Evolutionary conservation across 2,113 vertebrate species (phyloP).

Genomic region (Brachyistius frenatus): DNA sequence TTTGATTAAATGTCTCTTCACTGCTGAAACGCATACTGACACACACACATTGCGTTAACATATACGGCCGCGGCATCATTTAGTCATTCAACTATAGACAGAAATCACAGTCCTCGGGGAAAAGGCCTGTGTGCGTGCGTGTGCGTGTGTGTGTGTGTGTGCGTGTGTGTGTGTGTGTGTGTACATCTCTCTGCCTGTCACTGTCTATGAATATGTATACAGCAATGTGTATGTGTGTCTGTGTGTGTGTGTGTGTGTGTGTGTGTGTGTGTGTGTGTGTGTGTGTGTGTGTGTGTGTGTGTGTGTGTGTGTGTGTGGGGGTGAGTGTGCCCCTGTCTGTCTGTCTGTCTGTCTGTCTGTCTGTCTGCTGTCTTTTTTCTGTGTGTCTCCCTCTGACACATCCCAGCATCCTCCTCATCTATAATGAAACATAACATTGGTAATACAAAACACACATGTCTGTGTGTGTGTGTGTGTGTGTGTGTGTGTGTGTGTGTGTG

Average conservation of each 20-base stretch:
- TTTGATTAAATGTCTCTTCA: constrained; percentile 36
- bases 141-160: constrained; percentile 25
- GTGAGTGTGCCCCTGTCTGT: constrained; percentile 9
- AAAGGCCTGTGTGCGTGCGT: constrained; percentile 6
- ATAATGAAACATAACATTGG: constrained; percentile 73
- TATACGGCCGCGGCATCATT: constrained; percentile 41
- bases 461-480: constrained; percentile 21
- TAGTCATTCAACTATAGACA: constrained; percentile 40
- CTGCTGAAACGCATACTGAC: constrained; percentile 25
- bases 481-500: constrained; percentile 24
- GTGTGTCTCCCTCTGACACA: constrained; percentile 53
- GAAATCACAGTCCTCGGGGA: constrained; percentile 41
- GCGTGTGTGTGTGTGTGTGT: background rate
- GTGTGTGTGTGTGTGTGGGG: constrained; percentile 7
- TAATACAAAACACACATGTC: constrained; percentile 54
- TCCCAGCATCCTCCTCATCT: constrained; percentile 67
- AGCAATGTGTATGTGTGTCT: background rate
- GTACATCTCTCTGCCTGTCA: background rate
- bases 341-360: constrained; percentile 3
- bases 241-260: constrained; percentile 9
- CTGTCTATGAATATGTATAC: too few species aligned
- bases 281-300: constrained; percentile 27
- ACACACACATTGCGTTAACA: constrained; percentile 36
- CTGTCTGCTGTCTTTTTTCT: constrained; percentile 44
- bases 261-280: constrained; percentile 1